A percentile compares a stretch with the other conserved stretches of the same genome.
phyloP scores from a whole-genome alignment of 2,113 vertebrate genomes.

The Pachyramphus minor region DNA sequence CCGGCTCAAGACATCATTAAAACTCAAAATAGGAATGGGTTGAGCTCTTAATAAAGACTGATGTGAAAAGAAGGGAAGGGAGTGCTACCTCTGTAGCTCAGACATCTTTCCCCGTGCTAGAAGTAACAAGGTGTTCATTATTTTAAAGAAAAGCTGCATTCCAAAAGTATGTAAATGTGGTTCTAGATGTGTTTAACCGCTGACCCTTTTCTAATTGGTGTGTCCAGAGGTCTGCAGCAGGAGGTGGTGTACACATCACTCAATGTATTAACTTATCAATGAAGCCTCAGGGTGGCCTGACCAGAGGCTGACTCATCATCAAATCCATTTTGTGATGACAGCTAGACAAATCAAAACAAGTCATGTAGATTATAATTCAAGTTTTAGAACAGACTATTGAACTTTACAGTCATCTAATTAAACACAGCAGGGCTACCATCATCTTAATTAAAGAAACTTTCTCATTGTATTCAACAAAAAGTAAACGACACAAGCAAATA shows the following conservation, averaged over 20 bases:
- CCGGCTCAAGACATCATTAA: not conserved
- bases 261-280: not conserved
- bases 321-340: conserved; percentile 25
- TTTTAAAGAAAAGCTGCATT: not conserved
- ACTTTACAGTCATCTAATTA: conserved; percentile 32
- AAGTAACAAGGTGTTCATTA: not conserved
- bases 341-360: conserved; percentile 41
- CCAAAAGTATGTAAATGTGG: not conserved
- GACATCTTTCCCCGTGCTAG: not conserved
- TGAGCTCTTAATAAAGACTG: not conserved
- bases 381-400: not conserved
- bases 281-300: not conserved
- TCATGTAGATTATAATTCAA: conserved; percentile 14
- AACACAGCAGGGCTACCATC: conserved; percentile 4
- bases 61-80: not conserved
- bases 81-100: not conserved
- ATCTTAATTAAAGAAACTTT: conserved; percentile 41
- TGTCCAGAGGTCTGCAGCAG: not conserved
- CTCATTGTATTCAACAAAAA: not conserved
- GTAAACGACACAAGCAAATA: not conserved
- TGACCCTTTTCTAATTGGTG: not conserved
- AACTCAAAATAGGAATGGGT: not conserved
- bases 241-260: not conserved
- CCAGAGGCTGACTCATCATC: conserved; percentile 19
- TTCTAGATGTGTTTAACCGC: not conserved